A percentile compares a stretch with the other conserved stretches of the same genome.
Evolutionary conservation across 2,888 invertebrate species (phyloP).

Genomic region (Tipula confusa): DNA sequence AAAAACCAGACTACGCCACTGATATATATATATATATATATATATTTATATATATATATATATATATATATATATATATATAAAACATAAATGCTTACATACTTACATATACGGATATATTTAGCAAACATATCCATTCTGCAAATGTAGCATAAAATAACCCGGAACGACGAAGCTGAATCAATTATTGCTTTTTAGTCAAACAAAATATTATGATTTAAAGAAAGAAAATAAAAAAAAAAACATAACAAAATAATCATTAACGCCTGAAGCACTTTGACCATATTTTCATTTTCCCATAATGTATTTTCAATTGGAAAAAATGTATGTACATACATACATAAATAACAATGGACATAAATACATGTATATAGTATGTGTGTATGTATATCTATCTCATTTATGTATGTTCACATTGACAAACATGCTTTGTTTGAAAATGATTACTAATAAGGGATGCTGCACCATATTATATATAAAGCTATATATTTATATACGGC

Average conservation of each 20-base stretch:
- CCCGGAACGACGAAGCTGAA: not conserved
- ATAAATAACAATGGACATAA: not conserved
- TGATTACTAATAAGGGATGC: constrained; percentile 3
- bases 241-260: constrained; percentile 12
- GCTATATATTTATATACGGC: not conserved
- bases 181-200: constrained; percentile 20
- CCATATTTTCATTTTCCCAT: constrained; percentile 20
- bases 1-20: no score
- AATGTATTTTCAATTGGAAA: not conserved
- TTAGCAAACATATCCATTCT: not conserved
- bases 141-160: not conserved
- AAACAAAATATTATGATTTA: constrained; percentile 12
- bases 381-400: not conserved
- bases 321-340: not conserved
- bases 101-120: not conserved
- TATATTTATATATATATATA: no score
- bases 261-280: constrained; percentile 20
- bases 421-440: not conserved
- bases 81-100: no score
- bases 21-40: no score
- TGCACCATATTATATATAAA: not conserved
- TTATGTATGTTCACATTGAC: not conserved
- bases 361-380: not conserved
- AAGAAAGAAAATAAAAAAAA: not conserved
- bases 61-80: no score